Evolutionary conservation across 2,797 vertebrate species (phyloP), one percentile per base, ranked within the genome.

Genomic region (Sebastes jordani): DNA sequence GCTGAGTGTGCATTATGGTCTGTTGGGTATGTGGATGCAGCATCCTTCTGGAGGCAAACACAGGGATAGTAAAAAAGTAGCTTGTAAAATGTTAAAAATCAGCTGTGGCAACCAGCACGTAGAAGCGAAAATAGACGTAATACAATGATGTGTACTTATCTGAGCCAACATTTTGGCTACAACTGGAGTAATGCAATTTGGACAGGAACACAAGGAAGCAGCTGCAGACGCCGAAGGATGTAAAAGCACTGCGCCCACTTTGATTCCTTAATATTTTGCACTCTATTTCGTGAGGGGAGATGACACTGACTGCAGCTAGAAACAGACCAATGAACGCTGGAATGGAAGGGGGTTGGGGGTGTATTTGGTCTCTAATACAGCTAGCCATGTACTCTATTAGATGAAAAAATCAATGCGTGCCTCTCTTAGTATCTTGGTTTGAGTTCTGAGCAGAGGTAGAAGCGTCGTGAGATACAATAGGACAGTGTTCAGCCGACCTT

Each of bases 401-500:
- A 88, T 74, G 23, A 74, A 61, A 29, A 89, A 91, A 89, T 90
- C 87, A 88, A 83, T 91, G 74, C 42, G 20, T 56, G 59, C 68
- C 65, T 77, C 78, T 74, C 46, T 74, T 49, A 27, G 52, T 83
- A 78, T 42, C 84, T 74, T 68, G 27, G 62, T 81, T 56, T 34
- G 62, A 85, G 79, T 55, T 71, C 25, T 72, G 73, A 65, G 63
- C 52, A 18, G 83, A 85, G 56, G 79, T 81, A 76, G 71, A 63
- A 66, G 67, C 58, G 70, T 60, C 38, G 34, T 2, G 10, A 13
- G 36, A 46, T 52, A 89, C 88, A 92, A 84, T 88, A 77, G 82
- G 58, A 65, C 80, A 87, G 86, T 92, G 89, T 93, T 91, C 70
- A 61, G 71, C 32, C 23, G 67, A 65, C 71, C 80, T 88, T 90